A percentile compares a stretch with the other conserved stretches of the same genome.
Evolutionary conservation across 2,888 invertebrate species (phyloP).

Genomic region (Apodemia hepburni): DNA sequence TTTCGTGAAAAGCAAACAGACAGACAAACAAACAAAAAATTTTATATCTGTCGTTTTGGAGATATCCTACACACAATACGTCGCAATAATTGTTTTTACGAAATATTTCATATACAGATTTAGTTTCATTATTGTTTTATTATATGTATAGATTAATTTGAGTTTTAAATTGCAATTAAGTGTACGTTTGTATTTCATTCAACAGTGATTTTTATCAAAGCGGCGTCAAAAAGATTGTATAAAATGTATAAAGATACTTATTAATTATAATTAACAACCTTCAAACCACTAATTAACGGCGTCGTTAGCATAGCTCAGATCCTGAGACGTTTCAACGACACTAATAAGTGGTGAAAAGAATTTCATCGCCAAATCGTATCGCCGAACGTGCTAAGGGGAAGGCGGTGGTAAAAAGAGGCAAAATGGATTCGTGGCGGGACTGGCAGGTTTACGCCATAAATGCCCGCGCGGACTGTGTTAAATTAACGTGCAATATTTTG

Average conservation of each 20-base stretch:
- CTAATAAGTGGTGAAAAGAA: constrained; percentile 14
- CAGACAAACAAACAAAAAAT: no score
- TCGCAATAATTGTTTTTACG: no score
- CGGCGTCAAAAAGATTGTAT: background rate
- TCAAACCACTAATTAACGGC: constrained; percentile 8
- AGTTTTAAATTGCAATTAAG: background rate
- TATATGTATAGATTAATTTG: background rate
- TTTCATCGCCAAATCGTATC: constrained; percentile 18
- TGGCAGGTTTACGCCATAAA: constrained; percentile 51
- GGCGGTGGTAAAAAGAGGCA: constrained; percentile 42
- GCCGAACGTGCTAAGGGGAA: constrained; percentile 17
- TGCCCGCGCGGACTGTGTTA: constrained; percentile 62
- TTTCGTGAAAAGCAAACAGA: no score
- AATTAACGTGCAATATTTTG: constrained; percentile 79
- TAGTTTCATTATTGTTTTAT: no score
- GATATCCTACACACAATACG: no score
- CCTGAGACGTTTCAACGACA: background rate
- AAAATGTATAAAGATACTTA: background rate
- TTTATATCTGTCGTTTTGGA: no score
- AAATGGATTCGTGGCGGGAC: constrained; percentile 25
- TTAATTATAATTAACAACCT: constrained; percentile 11
- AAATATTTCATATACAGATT: no score
- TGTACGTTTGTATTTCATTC: background rate
- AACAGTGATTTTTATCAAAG: background rate
- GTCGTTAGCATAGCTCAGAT: constrained; percentile 7